Conservation (phyloP, 2,113 vertebrate species). For the Hemichromis elongatus region DNA sequence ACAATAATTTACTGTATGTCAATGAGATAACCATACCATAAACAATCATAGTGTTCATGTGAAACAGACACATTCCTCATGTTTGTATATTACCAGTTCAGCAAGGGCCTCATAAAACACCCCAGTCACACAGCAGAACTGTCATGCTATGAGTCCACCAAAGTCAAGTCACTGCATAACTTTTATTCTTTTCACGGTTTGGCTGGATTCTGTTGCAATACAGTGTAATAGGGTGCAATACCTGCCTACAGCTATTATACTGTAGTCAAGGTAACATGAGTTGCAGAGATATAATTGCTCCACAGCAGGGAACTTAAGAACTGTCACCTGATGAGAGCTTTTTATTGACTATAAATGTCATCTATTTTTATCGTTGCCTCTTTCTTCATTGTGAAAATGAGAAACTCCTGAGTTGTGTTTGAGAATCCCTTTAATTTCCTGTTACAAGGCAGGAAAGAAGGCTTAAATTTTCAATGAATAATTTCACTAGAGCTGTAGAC, state of each 20-base stretch:
- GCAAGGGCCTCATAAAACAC: neutral
- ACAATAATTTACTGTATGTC: neutral
- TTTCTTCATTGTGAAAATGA: neutral
- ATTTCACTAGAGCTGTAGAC: neutral
- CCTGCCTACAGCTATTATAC: neutral
- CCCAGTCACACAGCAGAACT: neutral
- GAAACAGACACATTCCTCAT: neutral
- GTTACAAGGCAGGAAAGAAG: neutral
- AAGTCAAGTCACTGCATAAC: neutral
- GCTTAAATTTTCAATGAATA: fast-evolving
- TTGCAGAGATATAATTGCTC: neutral
- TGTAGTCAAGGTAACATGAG: neutral
- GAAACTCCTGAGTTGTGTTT: neutral
- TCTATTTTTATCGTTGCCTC: neutral
- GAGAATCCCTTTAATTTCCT: neutral
- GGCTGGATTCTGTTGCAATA: constrained; percentile 31
- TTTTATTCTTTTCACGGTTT: constrained; percentile 4
- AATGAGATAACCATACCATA: neutral
- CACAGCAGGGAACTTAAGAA: neutral
- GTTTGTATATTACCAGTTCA: constrained; percentile 4
- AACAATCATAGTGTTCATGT: neutral
- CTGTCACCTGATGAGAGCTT: neutral
- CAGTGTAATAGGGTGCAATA: constrained; percentile 26
- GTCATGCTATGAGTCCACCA: neutral
- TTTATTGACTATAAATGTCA: neutral